A percentile compares a stretch with the other conserved stretches of the same genome.
Conservation (phyloP, 2,888 invertebrate genomes). For the Apotomis capreana region DNA sequence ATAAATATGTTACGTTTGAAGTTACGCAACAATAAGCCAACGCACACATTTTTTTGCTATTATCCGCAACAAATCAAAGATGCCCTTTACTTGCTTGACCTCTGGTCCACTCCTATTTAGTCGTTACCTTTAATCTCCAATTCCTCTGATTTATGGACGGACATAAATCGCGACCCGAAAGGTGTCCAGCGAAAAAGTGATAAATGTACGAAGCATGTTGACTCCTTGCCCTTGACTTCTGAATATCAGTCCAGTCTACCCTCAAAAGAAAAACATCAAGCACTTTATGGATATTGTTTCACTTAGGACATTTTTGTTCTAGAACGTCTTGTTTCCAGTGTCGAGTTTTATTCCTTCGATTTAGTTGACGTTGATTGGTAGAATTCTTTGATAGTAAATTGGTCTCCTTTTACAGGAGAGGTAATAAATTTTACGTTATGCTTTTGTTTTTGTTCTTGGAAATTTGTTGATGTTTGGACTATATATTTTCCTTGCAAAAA, state of each 20-base stretch:
- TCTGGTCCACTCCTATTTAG: conserved; percentile 20
- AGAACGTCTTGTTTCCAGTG: neutral
- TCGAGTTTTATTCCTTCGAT: conserved; percentile 14
- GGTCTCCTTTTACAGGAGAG: conserved; percentile 6
- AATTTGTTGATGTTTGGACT: neutral
- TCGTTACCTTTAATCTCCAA: conserved; percentile 28
- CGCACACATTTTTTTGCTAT: neutral
- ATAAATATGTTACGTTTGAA: no score
- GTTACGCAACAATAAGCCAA: neutral
- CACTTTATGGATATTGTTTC: neutral
- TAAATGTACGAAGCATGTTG: conserved; percentile 30
- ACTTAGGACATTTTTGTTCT: neutral
- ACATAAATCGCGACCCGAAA: conserved; percentile 37
- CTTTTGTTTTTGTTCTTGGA: neutral
- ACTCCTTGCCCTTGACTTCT: conserved; percentile 34
- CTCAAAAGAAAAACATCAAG: neutral
- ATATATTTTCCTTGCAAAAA: no score
- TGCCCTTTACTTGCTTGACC: neutral
- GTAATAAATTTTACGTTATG: neutral
- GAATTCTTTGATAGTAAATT: conserved; percentile 15
- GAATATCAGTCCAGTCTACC: conserved; percentile 1
- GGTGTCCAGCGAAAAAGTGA: conserved; percentile 37
- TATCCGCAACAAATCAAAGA: no score
- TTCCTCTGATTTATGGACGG: conserved; percentile 36
- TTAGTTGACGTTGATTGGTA: conserved; percentile 5